Evolutionary conservation across 1,140 invertebrate genomes (phyloP).

Genomic region (Heterodera schachtii): DNA sequence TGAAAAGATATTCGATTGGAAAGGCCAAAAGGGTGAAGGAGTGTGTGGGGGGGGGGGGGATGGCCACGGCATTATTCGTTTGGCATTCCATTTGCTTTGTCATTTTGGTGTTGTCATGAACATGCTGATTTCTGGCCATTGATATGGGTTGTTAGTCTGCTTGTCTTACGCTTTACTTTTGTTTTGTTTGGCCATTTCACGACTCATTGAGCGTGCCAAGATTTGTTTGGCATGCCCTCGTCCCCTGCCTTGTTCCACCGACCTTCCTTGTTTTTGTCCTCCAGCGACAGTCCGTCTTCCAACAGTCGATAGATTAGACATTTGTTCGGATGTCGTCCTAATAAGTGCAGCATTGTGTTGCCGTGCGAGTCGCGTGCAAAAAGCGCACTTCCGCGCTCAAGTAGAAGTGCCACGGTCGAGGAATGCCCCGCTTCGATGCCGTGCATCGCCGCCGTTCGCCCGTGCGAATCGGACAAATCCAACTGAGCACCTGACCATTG

Average conservation of each 20-base stretch:
- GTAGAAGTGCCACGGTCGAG: constrained; percentile 76
- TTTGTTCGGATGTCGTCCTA: constrained; percentile 79
- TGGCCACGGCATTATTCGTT: no score
- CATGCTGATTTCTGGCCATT: no score
- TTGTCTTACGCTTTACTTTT: constrained; percentile 25
- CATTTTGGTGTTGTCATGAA: no score
- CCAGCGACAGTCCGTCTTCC: constrained; percentile 67
- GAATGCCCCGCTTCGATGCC: constrained; percentile 80
- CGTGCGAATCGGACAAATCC: constrained; percentile 80
- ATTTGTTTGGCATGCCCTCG: constrained; percentile 2
- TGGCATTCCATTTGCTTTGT: no score
- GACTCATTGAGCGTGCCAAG: no score
- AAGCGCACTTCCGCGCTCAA: constrained; percentile 81
- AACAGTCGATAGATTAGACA: constrained; percentile 77
- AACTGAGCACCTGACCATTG: constrained; percentile 73
- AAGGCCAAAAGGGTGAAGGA: no score
- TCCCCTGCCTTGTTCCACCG: neutral
- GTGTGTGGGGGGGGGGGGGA: no score
- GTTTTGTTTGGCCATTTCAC: no score
- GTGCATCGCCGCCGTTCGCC: constrained; percentile 85
- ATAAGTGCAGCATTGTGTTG: constrained; percentile 69
- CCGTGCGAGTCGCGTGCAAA: constrained; percentile 73
- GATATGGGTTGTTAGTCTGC: constrained; percentile 47
- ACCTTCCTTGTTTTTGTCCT: constrained; percentile 52
- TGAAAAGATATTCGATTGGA: constrained; percentile 43